phyloP scores from a whole-genome alignment of 2,797 vertebrate species.

The Stomatorhinus walkeri region DNA sequence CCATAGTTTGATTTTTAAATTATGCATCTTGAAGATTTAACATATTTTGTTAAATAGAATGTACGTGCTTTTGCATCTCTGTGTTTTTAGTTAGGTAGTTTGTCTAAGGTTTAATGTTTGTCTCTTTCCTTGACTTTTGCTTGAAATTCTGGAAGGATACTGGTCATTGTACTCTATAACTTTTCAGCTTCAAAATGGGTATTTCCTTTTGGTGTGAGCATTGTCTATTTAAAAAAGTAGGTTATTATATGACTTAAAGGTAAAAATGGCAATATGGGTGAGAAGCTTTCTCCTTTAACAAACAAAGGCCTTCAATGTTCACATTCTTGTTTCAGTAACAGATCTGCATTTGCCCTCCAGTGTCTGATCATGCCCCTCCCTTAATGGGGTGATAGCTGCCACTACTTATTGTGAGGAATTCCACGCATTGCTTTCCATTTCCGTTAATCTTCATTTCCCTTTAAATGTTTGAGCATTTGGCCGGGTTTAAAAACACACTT shows the following conservation, averaged over 20 bases:
- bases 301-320: not conserved
- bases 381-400: not conserved
- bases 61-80: not conserved
- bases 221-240: not conserved
- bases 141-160: not conserved
- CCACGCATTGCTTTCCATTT: not conserved
- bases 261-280: not conserved
- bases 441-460: not conserved
- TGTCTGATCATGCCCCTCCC: not conserved
- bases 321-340: not conserved
- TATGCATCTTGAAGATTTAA: not conserved
- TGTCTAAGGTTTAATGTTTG: not conserved
- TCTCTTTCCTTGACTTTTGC: not conserved
- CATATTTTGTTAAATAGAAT: not conserved
- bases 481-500: not conserved
- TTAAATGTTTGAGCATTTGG: not conserved
- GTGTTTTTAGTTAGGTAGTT: not conserved
- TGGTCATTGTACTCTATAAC: not conserved
- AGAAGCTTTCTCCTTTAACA: not conserved
- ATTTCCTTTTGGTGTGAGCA: not conserved
- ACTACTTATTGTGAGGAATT: slow-evolving; percentile 7
- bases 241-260: not conserved
- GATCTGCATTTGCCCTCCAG: not conserved
- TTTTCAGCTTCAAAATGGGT: not conserved
- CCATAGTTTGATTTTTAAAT: not conserved